A percentile compares a stretch with the other conserved stretches of the same genome.
Conservation (phyloP, 2,113 vertebrate genomes). For the Rafetus swinhoei region DNA sequence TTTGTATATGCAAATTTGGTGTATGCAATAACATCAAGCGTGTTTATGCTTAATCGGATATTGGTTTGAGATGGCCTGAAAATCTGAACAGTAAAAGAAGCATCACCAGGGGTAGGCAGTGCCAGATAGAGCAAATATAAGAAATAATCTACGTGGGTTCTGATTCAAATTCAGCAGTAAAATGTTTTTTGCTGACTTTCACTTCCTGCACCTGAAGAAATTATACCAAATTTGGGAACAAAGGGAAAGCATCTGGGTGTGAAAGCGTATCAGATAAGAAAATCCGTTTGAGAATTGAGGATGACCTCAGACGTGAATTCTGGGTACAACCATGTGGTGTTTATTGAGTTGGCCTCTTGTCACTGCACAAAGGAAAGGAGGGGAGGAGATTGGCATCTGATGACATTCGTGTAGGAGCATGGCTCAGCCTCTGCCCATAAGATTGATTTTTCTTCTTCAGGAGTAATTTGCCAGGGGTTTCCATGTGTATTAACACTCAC, state of each 20-base stretch:
- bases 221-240: neutral
- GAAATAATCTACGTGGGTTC: neutral
- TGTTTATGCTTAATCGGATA: neutral
- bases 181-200: neutral
- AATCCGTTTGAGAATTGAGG: rapidly evolving
- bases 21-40: neutral
- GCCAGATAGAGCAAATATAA: neutral
- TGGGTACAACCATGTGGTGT: neutral
- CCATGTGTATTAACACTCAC: neutral
- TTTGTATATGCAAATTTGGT: neutral
- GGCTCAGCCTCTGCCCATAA: neutral
- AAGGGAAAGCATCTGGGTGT: neutral
- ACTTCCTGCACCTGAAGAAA: neutral
- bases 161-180: neutral
- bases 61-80: neutral
- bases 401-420: neutral
- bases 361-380: neutral
- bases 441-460: neutral
- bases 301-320: rapidly evolving
- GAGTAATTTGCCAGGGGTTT: neutral
- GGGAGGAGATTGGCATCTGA: neutral
- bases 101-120: neutral
- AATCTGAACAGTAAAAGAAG: neutral
- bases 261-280: rapidly evolving
- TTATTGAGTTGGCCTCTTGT: rapidly evolving